phyloP scores from a whole-genome alignment of 2,113 vertebrate genomes.

The Scomber japonicus region DNA sequence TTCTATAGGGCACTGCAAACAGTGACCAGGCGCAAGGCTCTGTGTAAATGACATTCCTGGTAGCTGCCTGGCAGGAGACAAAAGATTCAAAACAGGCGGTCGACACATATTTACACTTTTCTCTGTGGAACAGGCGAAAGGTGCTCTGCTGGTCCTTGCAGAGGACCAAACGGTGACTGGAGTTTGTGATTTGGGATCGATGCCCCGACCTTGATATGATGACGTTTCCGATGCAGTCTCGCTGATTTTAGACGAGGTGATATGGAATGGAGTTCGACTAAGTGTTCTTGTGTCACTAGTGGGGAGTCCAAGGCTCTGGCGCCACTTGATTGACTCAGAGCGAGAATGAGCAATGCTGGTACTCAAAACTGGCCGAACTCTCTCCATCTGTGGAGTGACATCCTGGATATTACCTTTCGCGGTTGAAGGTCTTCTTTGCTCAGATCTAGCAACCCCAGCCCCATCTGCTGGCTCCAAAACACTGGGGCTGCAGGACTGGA shows the following conservation, averaged over 20 bases:
- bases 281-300: constrained; percentile 47
- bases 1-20: constrained; percentile 43
- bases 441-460: constrained; percentile 46
- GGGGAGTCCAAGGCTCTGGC: constrained; percentile 75
- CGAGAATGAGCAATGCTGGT: constrained; percentile 44
- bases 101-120: constrained; percentile 28
- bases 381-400: constrained; percentile 2
- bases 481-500: constrained; percentile 47
- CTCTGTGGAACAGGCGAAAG: constrained; percentile 52
- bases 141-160: constrained; percentile 44
- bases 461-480: constrained; percentile 71
- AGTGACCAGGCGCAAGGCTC: constrained; percentile 18
- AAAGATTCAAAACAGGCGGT: constrained; percentile 50
- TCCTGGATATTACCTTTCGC: constrained; percentile 5
- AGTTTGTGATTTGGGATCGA: constrained; percentile 57
- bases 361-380: constrained; percentile 13
- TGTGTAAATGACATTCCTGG: constrained; percentile 58
- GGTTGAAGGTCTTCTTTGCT: constrained; percentile 27
- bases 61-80: constrained; percentile 57
- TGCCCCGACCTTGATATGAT: constrained; percentile 34
- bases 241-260: constrained; percentile 63
- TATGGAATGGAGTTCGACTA: constrained; percentile 67
- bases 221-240: constrained; percentile 19
- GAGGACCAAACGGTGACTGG: constrained; percentile 59
- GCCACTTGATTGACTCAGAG: constrained; percentile 73